A percentile compares a stretch with the other conserved stretches of the same genome.
Evolutionary conservation across 2,888 invertebrate genomes (phyloP).

Genomic region (Syritta pipiens): DNA sequence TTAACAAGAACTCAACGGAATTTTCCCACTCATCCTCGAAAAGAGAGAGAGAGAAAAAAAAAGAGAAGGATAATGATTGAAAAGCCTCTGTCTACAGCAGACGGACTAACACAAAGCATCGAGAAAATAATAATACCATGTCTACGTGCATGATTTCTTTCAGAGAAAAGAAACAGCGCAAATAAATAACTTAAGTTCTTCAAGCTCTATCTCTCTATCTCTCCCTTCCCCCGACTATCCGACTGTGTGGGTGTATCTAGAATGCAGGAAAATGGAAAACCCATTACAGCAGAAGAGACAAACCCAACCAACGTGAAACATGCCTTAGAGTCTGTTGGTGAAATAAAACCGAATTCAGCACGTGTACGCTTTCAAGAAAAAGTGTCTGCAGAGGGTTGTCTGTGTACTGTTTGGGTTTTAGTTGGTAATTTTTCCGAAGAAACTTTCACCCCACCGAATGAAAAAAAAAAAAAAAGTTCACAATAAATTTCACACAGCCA

Average conservation of each 20-base stretch:
- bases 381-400: not conserved
- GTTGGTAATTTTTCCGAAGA: conserved; percentile 10
- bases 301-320: not conserved
- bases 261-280: conserved; percentile 32
- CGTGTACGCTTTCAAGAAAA: conserved; percentile 49
- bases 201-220: conserved; percentile 4
- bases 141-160: conserved; percentile 56
- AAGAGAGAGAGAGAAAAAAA: conserved; percentile 4
- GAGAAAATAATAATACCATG: conserved; percentile 25
- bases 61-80: conserved; percentile 55
- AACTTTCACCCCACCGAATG: conserved; percentile 15
- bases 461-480: conserved; percentile 2
- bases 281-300: conserved; percentile 40
- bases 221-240: conserved; percentile 3
- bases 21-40: not conserved
- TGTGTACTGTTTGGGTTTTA: conserved; percentile 16
- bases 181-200: conserved; percentile 46
- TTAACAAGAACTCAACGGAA: not conserved
- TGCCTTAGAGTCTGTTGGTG: conserved; percentile 26
- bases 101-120: conserved; percentile 29
- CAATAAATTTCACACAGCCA: not conserved
- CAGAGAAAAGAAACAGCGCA: conserved; percentile 46
- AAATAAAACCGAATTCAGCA: conserved; percentile 57
- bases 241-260: not conserved
- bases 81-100: conserved; percentile 42